Percentiles rank a stretch among this genome's conserved stretches.
These are phyloP conservation scores for Peribatodes rhomboidaria DNA, from an alignment of 2,888 invertebrate genomes.

Conservation along the genomic window DNA sequence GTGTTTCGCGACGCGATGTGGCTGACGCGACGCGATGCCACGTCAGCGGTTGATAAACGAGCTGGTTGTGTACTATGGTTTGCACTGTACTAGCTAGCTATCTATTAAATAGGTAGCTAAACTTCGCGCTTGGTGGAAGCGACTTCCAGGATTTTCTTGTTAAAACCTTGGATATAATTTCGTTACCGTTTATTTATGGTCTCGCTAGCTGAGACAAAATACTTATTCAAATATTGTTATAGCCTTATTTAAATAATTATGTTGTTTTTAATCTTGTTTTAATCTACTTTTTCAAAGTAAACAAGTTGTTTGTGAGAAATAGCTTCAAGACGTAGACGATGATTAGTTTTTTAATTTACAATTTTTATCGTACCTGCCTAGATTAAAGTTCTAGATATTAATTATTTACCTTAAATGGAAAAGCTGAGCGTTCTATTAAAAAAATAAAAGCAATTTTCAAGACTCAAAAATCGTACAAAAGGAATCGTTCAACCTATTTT, in stretches of 20 bases:
- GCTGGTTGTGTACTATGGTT: constrained; percentile 23
- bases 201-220: not conserved
- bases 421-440: too few species aligned
- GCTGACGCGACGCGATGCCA: constrained; percentile 55
- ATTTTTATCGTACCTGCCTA: too few species aligned
- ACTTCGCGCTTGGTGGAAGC: constrained; percentile 18
- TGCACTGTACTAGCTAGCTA: not conserved
- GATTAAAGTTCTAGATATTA: too few species aligned
- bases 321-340: too few species aligned
- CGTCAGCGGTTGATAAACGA: constrained; percentile 65
- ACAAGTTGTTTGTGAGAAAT: too few species aligned
- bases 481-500: not conserved
- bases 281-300: too few species aligned
- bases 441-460: not conserved
- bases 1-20: constrained; percentile 48
- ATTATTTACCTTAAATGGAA: too few species aligned
- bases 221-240: not conserved
- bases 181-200: constrained; percentile 11
- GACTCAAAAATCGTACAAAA: not conserved
- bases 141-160: constrained; percentile 32
- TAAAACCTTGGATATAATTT: constrained; percentile 36
- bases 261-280: not conserved
- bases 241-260: not conserved
- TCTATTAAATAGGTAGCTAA: constrained; percentile 20
- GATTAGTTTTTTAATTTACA: too few species aligned